Evolutionary conservation across 2,113 vertebrate genomes (phyloP).

Genomic region (Elanoides forficatus): DNA sequence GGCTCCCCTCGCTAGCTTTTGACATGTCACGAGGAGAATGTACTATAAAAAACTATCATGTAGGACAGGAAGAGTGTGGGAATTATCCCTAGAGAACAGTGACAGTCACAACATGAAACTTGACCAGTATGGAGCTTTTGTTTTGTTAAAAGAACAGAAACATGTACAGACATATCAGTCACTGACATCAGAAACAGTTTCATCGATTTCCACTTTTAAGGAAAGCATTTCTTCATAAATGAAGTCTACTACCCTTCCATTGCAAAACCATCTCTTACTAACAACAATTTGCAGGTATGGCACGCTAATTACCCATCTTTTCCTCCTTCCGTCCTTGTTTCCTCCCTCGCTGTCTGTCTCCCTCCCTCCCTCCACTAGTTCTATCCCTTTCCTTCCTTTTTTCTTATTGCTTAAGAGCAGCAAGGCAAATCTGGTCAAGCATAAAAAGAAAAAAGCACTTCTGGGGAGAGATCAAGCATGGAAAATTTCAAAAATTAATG

Average conservation of each 20-base stretch:
- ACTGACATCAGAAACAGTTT: not conserved
- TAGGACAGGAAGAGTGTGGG: not conserved
- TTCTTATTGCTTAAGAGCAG: not conserved
- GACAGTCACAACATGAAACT: not conserved
- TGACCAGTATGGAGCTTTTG: not conserved
- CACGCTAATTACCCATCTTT: not conserved
- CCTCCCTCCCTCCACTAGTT: not conserved
- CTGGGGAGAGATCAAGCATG: not conserved
- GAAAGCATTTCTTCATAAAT: not conserved
- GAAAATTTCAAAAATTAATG: constrained; percentile 11
- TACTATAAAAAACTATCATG: not conserved
- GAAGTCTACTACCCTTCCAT: not conserved
- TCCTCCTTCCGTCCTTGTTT: not conserved
- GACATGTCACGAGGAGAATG: not conserved
- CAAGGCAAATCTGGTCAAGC: not conserved
- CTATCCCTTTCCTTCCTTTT: not conserved
- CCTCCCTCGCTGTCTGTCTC: not conserved
- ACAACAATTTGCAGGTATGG: not conserved
- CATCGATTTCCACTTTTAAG: not conserved
- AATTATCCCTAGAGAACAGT: not conserved
- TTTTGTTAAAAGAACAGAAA: not conserved
- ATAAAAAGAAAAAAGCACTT: not conserved
- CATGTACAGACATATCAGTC: not conserved
- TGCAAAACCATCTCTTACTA: not conserved
- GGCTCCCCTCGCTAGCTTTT: not conserved